Conservation (phyloP, 2,888 invertebrate species). For the Mesorhabditis spiculigera region DNA sequence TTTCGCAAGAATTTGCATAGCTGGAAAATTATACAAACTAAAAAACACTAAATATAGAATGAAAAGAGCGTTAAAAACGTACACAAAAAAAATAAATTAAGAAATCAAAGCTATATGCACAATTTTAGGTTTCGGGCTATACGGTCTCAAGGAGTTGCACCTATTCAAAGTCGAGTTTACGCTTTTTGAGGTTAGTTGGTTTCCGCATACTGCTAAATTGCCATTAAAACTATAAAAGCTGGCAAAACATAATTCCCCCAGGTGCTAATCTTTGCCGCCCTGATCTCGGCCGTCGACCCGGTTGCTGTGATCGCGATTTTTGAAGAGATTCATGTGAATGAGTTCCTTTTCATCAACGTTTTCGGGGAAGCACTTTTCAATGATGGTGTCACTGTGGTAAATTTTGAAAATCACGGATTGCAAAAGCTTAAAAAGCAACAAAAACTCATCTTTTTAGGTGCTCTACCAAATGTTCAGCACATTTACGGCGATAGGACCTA, state of each 20-base stretch:
- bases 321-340: slow-evolving; percentile 76
- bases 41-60: too few species aligned
- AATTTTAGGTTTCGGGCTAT: not conserved
- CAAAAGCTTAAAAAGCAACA: not conserved
- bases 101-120: not conserved
- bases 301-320: slow-evolving; percentile 27
- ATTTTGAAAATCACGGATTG: not conserved
- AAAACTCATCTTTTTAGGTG: not conserved
- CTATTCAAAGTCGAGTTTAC: not conserved
- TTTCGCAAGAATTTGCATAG: too few species aligned
- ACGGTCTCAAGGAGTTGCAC: not conserved
- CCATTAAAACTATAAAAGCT: not conserved
- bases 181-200: not conserved
- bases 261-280: slow-evolving; percentile 11
- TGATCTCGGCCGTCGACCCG: slow-evolving; percentile 44
- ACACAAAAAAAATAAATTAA: too few species aligned
- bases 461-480: slow-evolving; percentile 41
- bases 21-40: too few species aligned
- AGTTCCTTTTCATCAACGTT: slow-evolving; percentile 93
- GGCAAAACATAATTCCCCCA: not conserved
- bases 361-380: slow-evolving; percentile 96
- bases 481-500: slow-evolving; percentile 34
- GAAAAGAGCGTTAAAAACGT: too few species aligned
- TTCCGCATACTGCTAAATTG: not conserved
- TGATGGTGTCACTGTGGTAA: slow-evolving; percentile 88